Percentiles rank a stretch among this genome's conserved stretches.
Evolutionary conservation across 2,113 vertebrate species (phyloP).

Genomic region (Carettochelys insculpta): DNA sequence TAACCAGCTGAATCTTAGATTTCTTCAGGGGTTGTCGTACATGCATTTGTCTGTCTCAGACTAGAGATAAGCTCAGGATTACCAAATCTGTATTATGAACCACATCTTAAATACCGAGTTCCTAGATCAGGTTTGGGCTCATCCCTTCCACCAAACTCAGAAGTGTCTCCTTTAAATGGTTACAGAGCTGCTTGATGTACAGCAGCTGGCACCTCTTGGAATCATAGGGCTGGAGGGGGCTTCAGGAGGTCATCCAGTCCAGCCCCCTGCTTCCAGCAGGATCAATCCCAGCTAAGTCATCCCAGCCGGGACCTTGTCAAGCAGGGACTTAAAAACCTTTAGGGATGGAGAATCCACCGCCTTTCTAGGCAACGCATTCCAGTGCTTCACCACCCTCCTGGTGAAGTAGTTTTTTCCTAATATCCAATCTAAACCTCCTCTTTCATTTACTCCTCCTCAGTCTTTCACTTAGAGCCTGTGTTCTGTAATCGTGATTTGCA

Average conservation of each 20-base stretch:
- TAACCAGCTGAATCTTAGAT: background rate
- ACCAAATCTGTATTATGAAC: background rate
- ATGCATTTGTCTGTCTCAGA: background rate
- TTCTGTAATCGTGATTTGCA: background rate
- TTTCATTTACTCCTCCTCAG: background rate
- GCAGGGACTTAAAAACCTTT: no score
- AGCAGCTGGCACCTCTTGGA: background rate
- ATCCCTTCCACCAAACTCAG: fast-evolving
- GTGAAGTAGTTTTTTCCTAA: no score
- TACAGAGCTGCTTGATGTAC: background rate
- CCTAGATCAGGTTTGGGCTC: background rate
- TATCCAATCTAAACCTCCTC: no score
- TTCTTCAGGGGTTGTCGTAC: background rate
- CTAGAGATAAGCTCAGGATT: fast-evolving
- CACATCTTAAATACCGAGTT: background rate
- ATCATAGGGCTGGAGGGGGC: no score
- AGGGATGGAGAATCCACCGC: no score
- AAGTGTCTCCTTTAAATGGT: fast-evolving
- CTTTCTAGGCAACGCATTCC: no score
- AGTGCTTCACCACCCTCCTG: no score
- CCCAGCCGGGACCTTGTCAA: no score
- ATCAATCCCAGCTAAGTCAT: no score
- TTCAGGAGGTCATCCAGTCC: no score
- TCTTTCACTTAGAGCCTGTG: background rate
- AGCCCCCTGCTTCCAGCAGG: no score